Conservation (phyloP, 2,113 vertebrate genomes). For the Burhinus oedicnemus region DNA sequence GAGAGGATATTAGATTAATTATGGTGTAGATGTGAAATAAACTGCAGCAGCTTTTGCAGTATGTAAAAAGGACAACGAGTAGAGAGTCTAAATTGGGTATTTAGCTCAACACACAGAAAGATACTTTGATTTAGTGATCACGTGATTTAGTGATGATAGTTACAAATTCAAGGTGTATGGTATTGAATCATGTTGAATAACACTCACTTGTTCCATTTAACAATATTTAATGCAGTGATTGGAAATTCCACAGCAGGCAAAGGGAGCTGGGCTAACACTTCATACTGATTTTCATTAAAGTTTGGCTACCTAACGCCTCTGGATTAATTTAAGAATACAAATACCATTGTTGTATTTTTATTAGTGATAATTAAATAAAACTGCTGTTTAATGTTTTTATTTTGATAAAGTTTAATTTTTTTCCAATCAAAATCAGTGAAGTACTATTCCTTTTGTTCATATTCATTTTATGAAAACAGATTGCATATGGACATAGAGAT, state of each 20-base stretch:
- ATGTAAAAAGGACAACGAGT: neutral
- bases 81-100: constrained; percentile 22
- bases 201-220: constrained; percentile 4
- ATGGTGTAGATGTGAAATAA: constrained; percentile 53
- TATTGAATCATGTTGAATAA: constrained; percentile 26
- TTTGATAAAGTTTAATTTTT: neutral
- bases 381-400: neutral
- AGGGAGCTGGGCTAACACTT: neutral
- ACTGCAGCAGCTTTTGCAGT: constrained; percentile 5
- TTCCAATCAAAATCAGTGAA: neutral
- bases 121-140: constrained; percentile 44
- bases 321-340: neutral
- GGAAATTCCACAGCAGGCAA: neutral
- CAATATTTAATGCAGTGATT: constrained; percentile 6
- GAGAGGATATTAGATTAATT: constrained; percentile 62
- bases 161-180: constrained; percentile 21
- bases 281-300: neutral
- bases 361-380: neutral
- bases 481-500: neutral
- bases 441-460: neutral
- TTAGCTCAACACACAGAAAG: constrained; percentile 41
- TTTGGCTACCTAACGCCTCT: neutral
- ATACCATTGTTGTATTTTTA: neutral
- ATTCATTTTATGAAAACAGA: neutral
- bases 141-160: neutral